A percentile compares a stretch with the other conserved stretches of the same genome.
Evolutionary conservation across 2,888 invertebrate species (phyloP).

Genomic region (Arge pagana): DNA sequence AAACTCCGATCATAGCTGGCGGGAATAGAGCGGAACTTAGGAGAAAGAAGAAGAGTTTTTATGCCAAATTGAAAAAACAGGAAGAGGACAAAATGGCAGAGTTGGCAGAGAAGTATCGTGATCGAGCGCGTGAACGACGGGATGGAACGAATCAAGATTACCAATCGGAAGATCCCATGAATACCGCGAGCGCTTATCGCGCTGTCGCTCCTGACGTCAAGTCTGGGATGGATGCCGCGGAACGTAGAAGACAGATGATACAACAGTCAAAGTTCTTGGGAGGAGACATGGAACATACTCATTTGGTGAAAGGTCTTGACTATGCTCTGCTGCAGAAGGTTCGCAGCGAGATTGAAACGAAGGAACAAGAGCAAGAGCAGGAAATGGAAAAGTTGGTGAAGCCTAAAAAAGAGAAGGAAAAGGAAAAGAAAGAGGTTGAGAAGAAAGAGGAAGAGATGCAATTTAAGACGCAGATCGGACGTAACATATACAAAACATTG

Average conservation of each 20-base stretch:
- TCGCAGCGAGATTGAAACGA: constrained; percentile 81
- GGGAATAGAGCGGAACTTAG: constrained; percentile 74
- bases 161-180: constrained; percentile 81
- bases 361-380: constrained; percentile 81
- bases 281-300: constrained; percentile 99
- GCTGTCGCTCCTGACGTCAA: constrained; percentile 97
- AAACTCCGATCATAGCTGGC: constrained; percentile 46
- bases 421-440: constrained; percentile 58
- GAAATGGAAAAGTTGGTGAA: constrained; percentile 78
- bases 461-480: constrained; percentile 81
- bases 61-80: constrained; percentile 91
- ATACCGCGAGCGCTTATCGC: constrained; percentile 83
- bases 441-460: constrained; percentile 77
- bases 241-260: constrained; percentile 92
- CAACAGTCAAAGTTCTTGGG: constrained; percentile 99
- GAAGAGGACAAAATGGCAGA: constrained; percentile 95
- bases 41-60: constrained; percentile 92
- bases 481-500: constrained; percentile 74
- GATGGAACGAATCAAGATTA: constrained; percentile 85
- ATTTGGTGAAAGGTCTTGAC: constrained; percentile 98
- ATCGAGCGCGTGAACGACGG: constrained; percentile 87
- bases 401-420: constrained; percentile 57
- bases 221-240: constrained; percentile 92
- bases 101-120: constrained; percentile 90
- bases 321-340: constrained; percentile 92